These are phyloP conservation scores for Aradophagus sp. DNA, from an alignment of 1,140 invertebrate species.

Conservation along the genomic window DNA sequence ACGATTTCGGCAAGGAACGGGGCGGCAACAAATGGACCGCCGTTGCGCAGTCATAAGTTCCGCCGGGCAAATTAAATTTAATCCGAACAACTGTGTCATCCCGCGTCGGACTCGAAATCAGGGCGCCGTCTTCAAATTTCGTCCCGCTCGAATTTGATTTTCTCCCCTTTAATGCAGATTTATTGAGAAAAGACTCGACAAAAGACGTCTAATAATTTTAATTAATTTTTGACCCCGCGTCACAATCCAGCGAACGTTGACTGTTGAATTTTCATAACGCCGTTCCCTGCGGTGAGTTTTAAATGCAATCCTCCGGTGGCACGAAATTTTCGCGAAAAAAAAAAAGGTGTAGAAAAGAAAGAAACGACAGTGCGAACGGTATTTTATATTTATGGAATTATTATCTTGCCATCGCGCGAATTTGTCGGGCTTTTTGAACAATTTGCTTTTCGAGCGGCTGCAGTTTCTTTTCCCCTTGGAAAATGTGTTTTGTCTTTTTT, in stretches of 20 bases:
- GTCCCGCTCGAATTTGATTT: conserved; percentile 24
- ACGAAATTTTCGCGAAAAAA: too few species aligned
- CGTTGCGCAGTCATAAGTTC: too few species aligned
- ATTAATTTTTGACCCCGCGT: conserved; percentile 32
- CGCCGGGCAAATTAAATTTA: conserved; percentile 35
- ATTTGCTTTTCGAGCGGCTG: too few species aligned
- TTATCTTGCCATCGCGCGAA: too few species aligned
- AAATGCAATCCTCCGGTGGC: background rate
- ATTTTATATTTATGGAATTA: too few species aligned
- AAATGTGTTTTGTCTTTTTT: too few species aligned
- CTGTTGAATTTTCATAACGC: conserved; percentile 36
- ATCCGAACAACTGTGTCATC: conserved; percentile 26
- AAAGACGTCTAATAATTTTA: conserved; percentile 29
- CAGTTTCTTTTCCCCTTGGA: too few species aligned
- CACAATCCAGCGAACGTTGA: conserved; percentile 3
- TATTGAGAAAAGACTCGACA: conserved; percentile 30
- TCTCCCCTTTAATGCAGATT: conserved; percentile 34
- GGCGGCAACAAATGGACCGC: too few species aligned
- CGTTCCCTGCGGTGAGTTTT: conserved; percentile 4
- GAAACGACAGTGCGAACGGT: too few species aligned
- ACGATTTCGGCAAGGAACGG: too few species aligned
- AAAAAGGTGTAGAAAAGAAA: too few species aligned
- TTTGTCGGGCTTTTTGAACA: too few species aligned
- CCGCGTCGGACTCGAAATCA: conserved; percentile 10
- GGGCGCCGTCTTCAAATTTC: conserved; percentile 19